Evolutionary conservation across 2,113 vertebrate species (phyloP), one percentile per base, ranked within the genome.

Genomic region (Callocephalon fimbriatum): DNA sequence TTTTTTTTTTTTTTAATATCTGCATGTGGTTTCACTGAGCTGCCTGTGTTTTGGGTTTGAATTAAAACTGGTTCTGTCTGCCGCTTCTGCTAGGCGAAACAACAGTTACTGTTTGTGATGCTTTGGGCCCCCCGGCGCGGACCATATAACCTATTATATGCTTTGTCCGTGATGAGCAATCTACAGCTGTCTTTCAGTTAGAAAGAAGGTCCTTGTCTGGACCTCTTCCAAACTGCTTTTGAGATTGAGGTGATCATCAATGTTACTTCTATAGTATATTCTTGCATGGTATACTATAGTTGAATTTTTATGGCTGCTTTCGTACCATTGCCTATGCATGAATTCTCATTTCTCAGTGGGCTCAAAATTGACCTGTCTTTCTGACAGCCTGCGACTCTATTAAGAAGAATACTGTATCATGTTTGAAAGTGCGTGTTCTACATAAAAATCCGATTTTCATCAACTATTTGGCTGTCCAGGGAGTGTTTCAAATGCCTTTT

Each of bases 271-370:
- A 7, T 44, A 32, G 6, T 22, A 12, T 67, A 37, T 50, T 3
- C 4, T 5, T 59, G 15, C 7, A 8, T 25, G 42, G 22, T 5
- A 6, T 18, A 9, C 31, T 35, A 8, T 29, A n/a, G 12, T 47
- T 75, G 11, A 71, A 10, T 65, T 73, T 61, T 89, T 77, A 11
- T 35, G 65, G 4, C 6, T 27, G 17, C 25, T 62, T 77, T 61
- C 0, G 0, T 63, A 25, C 9, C 10, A 6, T 32, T 91, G 18
- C 7, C 2, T 50, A 0, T 80, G 5, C 35, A 1, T 13, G 20
- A 62, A 15, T 68, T 75, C 35, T 45, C 5, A 14, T 54, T 77
- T 90, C 25, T 59, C 14, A 11, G 12, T 54, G 66, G 38, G 22
- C 44, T 86, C 44, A 38, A 42, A 78, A 58, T n/a, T 71, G 9